Evolutionary conservation across 1,140 invertebrate species (phyloP), one percentile per base, ranked within the genome.

Genomic region (Geopemphigus sp.): DNA sequence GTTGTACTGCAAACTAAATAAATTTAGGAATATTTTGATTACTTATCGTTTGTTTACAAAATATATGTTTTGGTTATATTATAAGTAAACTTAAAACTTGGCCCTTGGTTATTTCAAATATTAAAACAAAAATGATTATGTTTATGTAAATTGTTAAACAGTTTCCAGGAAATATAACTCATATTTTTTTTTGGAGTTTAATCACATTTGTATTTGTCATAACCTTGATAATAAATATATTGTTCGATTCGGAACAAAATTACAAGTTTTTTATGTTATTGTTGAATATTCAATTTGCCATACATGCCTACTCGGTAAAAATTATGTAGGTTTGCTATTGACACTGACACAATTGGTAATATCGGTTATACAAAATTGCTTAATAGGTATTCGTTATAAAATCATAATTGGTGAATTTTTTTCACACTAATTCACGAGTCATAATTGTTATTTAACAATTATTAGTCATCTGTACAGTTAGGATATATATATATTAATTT

Each of bases 141-240:
- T 39, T 39, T 39, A 39, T 8, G 3, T 39, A 39, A 39, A 39
- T 39, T 4, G 3, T 39, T 39, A 39, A 39, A 39, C 8, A 39
- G 32, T 39, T 39, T 39, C 3, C 32, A 39, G 32, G 32, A 39
- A 39, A 39, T 39, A 39, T 39, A 4, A 39, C 32, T 39, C 32
- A 50, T 26, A 54, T 17, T 19, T 24, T 45, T 10, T 50, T n/a
- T 68, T 68, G 24, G 47, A 2, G 2, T 22, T 50, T 50, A 11
- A 12, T 68, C 50, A 22, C 66, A 68, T 68, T 50, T 68, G 45
- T 22, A 68, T 15, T 68, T 15, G n/a, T n/a, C n/a, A 0, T 68
- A 8, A 68, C 66, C 66, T 68, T 68, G 66, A 68, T 68, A 50
- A 19, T 68, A 50, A 50, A 50, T 68, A 26, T 68, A 14, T 59